Conservation (phyloP, 2,888 invertebrate genomes). For the Galeruca laticollis region DNA sequence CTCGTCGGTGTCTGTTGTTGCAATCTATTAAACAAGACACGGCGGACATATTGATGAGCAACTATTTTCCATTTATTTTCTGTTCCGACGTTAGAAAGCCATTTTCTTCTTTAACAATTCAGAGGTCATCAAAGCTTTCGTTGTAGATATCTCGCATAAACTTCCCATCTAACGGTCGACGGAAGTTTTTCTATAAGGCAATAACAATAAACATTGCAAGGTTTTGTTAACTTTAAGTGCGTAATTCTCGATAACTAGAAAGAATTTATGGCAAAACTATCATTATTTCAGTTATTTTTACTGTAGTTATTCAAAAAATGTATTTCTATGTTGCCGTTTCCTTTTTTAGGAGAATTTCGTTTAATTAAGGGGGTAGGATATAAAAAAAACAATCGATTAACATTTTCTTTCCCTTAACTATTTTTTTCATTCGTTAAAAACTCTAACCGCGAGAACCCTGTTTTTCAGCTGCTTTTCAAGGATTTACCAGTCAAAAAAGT, state of each 20-base stretch:
- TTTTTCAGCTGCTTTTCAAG: too few species aligned
- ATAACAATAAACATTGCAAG: conserved; percentile 20
- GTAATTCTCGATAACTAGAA: conserved; percentile 3
- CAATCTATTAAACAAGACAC: conserved; percentile 3
- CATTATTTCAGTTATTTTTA: too few species aligned
- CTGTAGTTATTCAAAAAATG: too few species aligned
- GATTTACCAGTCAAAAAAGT: too few species aligned
- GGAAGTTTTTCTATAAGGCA: conserved; percentile 29
- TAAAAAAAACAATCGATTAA: too few species aligned
- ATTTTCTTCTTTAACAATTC: conserved; percentile 38
- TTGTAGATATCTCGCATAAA: conserved; percentile 34
- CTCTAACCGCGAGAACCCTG: too few species aligned
- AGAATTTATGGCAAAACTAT: not conserved
- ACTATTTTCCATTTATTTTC: conserved; percentile 33
- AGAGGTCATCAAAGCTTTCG: conserved; percentile 39
- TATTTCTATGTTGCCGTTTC: too few species aligned
- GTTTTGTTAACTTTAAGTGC: conserved; percentile 13
- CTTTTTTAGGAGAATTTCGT: too few species aligned
- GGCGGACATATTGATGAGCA: conserved; percentile 31
- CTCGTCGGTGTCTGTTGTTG: conserved; percentile 2
- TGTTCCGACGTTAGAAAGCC: conserved; percentile 24
- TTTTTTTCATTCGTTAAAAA: too few species aligned
- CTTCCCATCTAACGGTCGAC: conserved; percentile 40
- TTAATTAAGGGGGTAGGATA: too few species aligned
- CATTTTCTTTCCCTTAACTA: too few species aligned